phyloP scores from a whole-genome alignment of 2,888 invertebrate species.

The Frankliniella intonsa region DNA sequence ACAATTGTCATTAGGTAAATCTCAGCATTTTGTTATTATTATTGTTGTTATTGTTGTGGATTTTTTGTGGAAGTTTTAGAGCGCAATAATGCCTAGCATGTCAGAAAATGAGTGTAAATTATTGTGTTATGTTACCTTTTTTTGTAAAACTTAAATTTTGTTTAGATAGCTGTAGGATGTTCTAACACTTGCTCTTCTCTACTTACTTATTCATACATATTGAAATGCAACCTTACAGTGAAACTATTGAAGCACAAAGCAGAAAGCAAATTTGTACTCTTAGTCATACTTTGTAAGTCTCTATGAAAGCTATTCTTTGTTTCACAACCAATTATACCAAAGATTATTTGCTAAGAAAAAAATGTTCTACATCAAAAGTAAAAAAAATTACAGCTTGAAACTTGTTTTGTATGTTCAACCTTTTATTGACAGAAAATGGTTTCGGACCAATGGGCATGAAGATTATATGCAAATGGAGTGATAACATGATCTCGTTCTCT shows the following conservation, averaged over 20 bases:
- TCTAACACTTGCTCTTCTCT: not conserved
- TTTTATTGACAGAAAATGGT: not conserved
- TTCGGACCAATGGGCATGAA: not conserved
- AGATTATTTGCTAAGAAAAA: slow-evolving; percentile 4
- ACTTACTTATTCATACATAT: not conserved
- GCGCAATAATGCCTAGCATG: not conserved
- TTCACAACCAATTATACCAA: slow-evolving; percentile 2
- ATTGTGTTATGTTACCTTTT: slow-evolving; percentile 5
- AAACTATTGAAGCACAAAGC: not conserved
- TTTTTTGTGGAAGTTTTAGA: not conserved
- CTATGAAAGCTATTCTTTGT: not conserved
- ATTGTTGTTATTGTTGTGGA: not conserved
- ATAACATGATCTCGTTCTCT: not conserved
- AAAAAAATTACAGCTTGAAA: no score
- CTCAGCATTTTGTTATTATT: not conserved
- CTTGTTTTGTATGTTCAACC: not conserved
- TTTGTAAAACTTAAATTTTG: not conserved
- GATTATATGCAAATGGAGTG: not conserved
- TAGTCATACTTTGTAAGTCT: not conserved
- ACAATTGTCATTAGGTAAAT: not conserved
- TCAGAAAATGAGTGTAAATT: not conserved
- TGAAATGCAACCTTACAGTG: not conserved
- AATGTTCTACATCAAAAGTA: not conserved
- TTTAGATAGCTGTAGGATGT: not conserved
- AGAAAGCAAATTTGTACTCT: not conserved